Conservation (phyloP, 1,140 invertebrate genomes). For the Neoseiulus cucumeris region DNA sequence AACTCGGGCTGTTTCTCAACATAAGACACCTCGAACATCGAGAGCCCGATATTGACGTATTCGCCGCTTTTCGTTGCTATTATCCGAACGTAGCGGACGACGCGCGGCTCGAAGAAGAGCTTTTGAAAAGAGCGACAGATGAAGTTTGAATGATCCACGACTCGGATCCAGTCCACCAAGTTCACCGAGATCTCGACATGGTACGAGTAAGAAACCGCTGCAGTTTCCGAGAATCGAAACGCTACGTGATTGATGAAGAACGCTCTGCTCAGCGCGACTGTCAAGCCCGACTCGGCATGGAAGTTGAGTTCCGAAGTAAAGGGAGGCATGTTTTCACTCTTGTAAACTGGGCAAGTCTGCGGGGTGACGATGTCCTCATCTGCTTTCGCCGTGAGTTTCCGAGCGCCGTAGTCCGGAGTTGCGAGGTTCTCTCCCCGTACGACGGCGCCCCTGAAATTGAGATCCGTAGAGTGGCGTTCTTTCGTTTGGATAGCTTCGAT, state of each 20-base stretch:
- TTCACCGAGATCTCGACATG: conserved; percentile 90
- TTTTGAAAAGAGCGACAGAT: conserved; percentile 89
- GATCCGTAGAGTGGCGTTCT: conserved; percentile 46
- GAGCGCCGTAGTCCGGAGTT: conserved; percentile 46
- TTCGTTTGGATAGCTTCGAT: conserved; percentile 79
- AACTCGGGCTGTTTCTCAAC: conserved; percentile 51
- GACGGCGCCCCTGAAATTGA: conserved; percentile 46
- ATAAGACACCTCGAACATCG: conserved; percentile 71
- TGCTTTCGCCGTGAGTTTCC: conserved; percentile 71
- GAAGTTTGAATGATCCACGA: conserved; percentile 75
- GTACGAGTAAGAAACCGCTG: conserved; percentile 74
- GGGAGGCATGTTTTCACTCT: conserved; percentile 77
- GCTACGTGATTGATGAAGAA: conserved; percentile 82
- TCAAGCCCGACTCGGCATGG: conserved; percentile 54
- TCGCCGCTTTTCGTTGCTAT: conserved; percentile 86
- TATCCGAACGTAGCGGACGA: conserved; percentile 65
- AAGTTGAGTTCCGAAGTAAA: conserved; percentile 54
- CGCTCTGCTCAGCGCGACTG: conserved; percentile 61
- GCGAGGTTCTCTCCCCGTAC: conserved; percentile 78
- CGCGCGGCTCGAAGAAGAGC: conserved; percentile 69
- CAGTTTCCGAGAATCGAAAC: conserved; percentile 81
- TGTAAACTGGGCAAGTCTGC: conserved; percentile 48
- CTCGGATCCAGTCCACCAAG: conserved; percentile 76
- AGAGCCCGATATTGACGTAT: conserved; percentile 78
- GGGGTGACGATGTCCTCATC: conserved; percentile 61